Evolutionary conservation across 2,113 vertebrate species (phyloP).

Genomic region (Otocyon megalotis): DNA sequence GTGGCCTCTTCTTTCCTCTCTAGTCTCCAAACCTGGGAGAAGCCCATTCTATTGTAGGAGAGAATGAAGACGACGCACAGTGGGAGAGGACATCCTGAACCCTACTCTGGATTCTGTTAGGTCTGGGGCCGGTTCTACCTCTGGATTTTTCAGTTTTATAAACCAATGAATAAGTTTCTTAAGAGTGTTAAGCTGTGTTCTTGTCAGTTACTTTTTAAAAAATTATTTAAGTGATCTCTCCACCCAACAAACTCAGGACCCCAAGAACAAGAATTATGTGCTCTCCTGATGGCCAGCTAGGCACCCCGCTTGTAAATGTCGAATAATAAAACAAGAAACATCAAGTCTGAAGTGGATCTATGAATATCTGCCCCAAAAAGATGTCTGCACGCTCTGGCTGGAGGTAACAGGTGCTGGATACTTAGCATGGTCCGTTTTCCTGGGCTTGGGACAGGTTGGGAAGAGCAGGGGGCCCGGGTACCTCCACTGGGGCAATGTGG

Average conservation of each 20-base stretch:
- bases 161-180: background rate
- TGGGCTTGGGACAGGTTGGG: background rate
- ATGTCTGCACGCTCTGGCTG: background rate
- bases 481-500: too few relatives aligned
- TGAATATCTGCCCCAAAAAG: background rate
- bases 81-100: background rate
- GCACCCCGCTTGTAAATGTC: background rate
- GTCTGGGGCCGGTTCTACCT: background rate
- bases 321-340: background rate
- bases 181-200: background rate
- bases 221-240: background rate
- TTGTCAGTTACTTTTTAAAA: background rate
- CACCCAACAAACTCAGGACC: background rate
- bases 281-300: background rate
- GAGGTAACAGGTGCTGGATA: background rate
- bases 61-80: background rate
- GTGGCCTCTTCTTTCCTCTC: background rate
- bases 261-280: background rate
- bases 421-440: background rate
- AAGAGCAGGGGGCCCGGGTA: background rate
- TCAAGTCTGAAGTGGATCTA: background rate
- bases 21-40: background rate
- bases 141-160: background rate
- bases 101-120: background rate
- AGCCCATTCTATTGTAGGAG: background rate